phyloP scores from a whole-genome alignment of 2,888 invertebrate species.

The Lumbricus terrestris region DNA sequence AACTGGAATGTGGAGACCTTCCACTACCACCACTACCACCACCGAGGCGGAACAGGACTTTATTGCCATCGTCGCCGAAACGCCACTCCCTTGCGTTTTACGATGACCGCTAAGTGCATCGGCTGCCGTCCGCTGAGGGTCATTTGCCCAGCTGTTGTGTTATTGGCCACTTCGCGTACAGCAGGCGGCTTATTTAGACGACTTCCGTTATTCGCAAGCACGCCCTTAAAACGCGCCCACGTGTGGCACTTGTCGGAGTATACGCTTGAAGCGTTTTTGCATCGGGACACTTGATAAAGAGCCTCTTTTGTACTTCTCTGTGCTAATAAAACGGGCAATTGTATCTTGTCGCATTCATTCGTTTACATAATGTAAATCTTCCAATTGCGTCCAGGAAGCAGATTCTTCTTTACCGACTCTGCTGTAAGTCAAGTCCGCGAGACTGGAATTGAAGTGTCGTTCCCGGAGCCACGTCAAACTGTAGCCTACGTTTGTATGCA shows the following conservation, averaged over 20 bases:
- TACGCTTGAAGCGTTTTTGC: not conserved
- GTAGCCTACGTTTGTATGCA: too few species aligned
- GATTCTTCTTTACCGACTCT: too few species aligned
- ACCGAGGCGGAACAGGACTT: not conserved
- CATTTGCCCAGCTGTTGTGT: not conserved
- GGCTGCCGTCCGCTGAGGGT: not conserved
- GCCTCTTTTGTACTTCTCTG: not conserved
- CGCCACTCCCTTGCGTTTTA: not conserved
- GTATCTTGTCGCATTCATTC: too few species aligned
- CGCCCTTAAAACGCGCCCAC: not conserved
- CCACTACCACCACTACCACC: too few species aligned
- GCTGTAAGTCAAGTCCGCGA: too few species aligned
- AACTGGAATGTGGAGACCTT: not conserved
- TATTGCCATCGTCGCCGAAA: not conserved
- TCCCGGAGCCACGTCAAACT: too few species aligned
- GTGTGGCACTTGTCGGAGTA: not conserved
- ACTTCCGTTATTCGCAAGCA: not conserved
- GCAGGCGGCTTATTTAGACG: constrained; percentile 3
- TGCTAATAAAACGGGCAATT: not conserved
- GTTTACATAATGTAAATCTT: not conserved
- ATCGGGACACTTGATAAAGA: not conserved
- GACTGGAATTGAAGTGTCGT: too few species aligned
- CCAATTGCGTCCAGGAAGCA: not conserved
- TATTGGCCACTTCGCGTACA: not conserved
- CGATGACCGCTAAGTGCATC: constrained; percentile 3